phyloP scores from a whole-genome alignment of 2,113 vertebrate genomes.

The Gambusia holbrooki region DNA sequence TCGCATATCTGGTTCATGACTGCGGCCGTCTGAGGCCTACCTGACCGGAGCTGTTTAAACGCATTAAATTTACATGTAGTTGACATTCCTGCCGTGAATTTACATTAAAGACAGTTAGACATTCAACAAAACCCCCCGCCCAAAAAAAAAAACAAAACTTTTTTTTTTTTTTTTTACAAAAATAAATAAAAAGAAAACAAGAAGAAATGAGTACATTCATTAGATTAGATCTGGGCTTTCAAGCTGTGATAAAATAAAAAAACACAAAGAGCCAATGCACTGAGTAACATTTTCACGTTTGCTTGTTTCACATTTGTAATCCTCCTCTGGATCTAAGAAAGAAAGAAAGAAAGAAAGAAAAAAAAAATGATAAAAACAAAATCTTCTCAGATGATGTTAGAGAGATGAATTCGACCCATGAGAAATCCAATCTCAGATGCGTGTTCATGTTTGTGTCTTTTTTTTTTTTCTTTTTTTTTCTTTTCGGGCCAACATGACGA shows the following conservation, averaged over 20 bases:
- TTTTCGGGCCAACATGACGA: slow-evolving; percentile 75
- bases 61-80: slow-evolving; percentile 78
- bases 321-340: slow-evolving; percentile 67
- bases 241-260: slow-evolving; percentile 59
- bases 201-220: slow-evolving; percentile 78
- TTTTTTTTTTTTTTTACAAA: too few species aligned
- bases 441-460: slow-evolving; percentile 23
- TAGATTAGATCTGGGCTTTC: slow-evolving; percentile 78
- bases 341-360: slow-evolving; percentile 40
- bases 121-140: slow-evolving; percentile 52
- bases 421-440: slow-evolving; percentile 61
- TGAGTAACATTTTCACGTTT: slow-evolving; percentile 78
- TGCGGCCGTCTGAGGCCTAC: slow-evolving; percentile 76
- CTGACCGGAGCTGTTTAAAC: slow-evolving; percentile 79
- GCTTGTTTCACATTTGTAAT: slow-evolving; percentile 76
- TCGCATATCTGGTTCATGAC: slow-evolving; percentile 74
- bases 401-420: slow-evolving; percentile 53
- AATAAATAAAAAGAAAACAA: slow-evolving; percentile 6
- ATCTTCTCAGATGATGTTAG: slow-evolving; percentile 54
- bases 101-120: slow-evolving; percentile 72
- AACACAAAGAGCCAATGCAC: slow-evolving; percentile 76
- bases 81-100: slow-evolving; percentile 81
- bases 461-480: slow-evolving; percentile 41
- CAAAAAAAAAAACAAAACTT: neutral
- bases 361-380: slow-evolving; percentile 26